Evolutionary conservation across 2,113 vertebrate species (phyloP).

Genomic region (Notarius lentiginosus): DNA sequence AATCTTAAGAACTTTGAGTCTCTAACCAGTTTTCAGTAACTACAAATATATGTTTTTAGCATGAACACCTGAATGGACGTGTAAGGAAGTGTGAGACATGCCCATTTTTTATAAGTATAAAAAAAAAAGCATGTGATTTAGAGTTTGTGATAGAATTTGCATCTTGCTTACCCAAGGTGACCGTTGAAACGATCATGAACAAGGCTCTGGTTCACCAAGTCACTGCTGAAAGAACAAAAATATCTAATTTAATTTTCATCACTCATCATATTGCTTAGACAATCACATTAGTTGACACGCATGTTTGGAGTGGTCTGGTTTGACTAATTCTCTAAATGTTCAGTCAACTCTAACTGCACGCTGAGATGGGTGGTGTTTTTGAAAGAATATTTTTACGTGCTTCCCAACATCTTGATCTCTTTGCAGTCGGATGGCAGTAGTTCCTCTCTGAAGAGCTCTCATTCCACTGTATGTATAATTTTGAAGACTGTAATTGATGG

Average conservation of each 20-base stretch:
- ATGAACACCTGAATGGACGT: not conserved
- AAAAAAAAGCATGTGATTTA: not conserved
- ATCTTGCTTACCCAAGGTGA: not conserved
- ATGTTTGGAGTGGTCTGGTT: constrained; percentile 11
- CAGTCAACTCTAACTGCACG: not conserved
- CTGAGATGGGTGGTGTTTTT: not conserved
- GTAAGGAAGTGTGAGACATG: not conserved
- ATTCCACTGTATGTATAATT: constrained; percentile 76
- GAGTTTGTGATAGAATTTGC: not conserved
- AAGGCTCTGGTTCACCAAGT: not conserved
- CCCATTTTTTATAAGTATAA: not conserved
- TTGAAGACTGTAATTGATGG: not conserved
- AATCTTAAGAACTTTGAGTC: not conserved
- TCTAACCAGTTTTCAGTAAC: not conserved
- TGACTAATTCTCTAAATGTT: not conserved
- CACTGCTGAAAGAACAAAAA: not conserved
- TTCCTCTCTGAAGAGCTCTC: constrained; percentile 71
- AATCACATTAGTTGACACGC: not conserved
- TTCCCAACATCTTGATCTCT: constrained; percentile 50
- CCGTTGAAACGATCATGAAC: not conserved
- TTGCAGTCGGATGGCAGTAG: constrained; percentile 70
- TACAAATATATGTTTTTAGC: not conserved
- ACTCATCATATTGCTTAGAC: not conserved
- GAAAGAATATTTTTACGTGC: not conserved
- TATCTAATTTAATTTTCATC: not conserved